Evolutionary conservation across 2,888 invertebrate genomes (phyloP), one percentile per base, ranked within the genome.

Genomic region (Amiota mariae): DNA sequence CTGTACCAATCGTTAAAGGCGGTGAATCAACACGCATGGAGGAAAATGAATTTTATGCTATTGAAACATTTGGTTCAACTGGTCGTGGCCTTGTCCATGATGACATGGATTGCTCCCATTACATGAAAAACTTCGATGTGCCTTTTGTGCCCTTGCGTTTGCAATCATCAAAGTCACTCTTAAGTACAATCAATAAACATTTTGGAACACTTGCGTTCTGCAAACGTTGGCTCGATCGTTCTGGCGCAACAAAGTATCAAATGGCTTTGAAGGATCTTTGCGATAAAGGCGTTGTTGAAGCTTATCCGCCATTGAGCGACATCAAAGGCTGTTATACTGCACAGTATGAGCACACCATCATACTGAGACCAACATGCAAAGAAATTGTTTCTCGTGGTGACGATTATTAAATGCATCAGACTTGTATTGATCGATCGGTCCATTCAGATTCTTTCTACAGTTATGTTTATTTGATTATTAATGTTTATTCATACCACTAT

Each of bases 31-130:
- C 96, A 0, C 94, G 96, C 76, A 99, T 99, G 99, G 99, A 99
- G 90, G 99, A 99, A 89, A 97, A 98, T 88, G 99, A 99, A 91
- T 97, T 98, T 90, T 99, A 98, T 91, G 99, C 99, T 0, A 99
- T 99, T 82, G 99, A 99, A 91, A 99, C 99, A 0, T 99, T 99
- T 89, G 99, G 99, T 59, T 98, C 98, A 9, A 99, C 99, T 1
- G 99, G 99, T 1, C 93, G 94, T 71, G 97, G 96, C 0, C 91
- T 95, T 75, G 99, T 99, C 1, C 98, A 99, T 88, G 99, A 99
- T 88, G 99, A 99, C 88, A 97, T 98, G 96, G 99, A 99, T 88
- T 97, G 97, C 85, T 99, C 98, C 15, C 99, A 99, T 91, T 99
- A 99, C 90, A 99, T 99, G 99, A 99, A 99, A 91, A 98, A 98